A percentile compares a stretch with the other conserved stretches of the same genome.
phyloP scores from a whole-genome alignment of 2,888 invertebrate genomes.

The Hydrotaea diabolus region DNA sequence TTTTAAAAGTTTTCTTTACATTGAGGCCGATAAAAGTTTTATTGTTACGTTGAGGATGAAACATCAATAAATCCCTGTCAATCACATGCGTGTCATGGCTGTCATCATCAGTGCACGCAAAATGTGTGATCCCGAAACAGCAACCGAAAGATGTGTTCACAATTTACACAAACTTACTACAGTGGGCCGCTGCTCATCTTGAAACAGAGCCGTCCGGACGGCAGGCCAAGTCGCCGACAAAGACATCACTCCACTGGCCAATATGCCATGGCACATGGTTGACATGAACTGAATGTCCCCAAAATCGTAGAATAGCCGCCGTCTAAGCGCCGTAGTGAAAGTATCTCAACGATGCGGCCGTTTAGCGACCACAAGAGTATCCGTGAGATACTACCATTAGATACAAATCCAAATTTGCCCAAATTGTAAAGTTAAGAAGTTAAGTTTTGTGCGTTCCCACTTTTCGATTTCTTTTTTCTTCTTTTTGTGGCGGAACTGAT shows the following conservation, averaged over 20 bases:
- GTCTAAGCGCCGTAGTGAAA: constrained; percentile 1
- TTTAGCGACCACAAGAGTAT: constrained; percentile 3
- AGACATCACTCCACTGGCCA: not conserved
- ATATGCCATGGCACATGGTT: no score
- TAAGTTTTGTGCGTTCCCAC: constrained; percentile 39
- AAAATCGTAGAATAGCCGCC: not conserved
- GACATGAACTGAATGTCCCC: constrained; percentile 49
- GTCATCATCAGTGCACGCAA: constrained; percentile 68
- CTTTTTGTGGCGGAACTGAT: constrained; percentile 61
- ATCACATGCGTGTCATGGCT: constrained; percentile 68
- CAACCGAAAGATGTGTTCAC: constrained; percentile 41
- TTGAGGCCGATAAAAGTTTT: constrained; percentile 4
- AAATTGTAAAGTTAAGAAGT: constrained; percentile 54
- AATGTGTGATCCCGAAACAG: constrained; percentile 64
- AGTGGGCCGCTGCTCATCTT: constrained; percentile 14
- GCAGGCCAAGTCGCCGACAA: not conserved
- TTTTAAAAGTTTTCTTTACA: constrained; percentile 1
- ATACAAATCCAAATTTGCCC: constrained; percentile 6
- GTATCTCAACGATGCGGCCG: constrained; percentile 23
- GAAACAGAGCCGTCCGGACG: constrained; percentile 50
- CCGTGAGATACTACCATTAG: constrained; percentile 41
- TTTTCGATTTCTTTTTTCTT: not conserved
- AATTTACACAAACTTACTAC: no score
- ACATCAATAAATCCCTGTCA: constrained; percentile 69
- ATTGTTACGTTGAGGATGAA: constrained; percentile 41